These are phyloP conservation scores for Pelusios castaneus DNA, from an alignment of 2,113 vertebrate genomes.

Conservation along the genomic window DNA sequence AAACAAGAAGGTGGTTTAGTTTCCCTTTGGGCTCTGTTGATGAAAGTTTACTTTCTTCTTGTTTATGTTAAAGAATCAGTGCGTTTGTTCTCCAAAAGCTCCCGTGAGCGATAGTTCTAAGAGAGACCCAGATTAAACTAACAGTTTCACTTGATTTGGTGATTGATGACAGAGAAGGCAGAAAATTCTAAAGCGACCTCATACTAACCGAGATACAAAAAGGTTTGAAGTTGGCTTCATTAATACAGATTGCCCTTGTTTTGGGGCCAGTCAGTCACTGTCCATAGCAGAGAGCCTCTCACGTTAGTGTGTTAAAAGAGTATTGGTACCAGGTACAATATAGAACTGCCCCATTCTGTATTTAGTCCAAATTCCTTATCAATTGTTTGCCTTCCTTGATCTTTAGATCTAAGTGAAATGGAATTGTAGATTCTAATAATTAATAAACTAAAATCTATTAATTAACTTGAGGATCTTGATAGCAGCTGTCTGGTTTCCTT, in stretches of 20 bases:
- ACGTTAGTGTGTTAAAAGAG: neutral
- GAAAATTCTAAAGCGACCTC: constrained; percentile 17
- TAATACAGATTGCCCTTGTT: neutral
- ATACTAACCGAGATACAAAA: neutral
- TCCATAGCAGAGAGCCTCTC: neutral
- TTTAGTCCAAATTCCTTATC: neutral
- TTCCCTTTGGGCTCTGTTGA: constrained; percentile 22
- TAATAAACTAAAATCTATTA: accelerated
- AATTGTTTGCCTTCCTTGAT: neutral
- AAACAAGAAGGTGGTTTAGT: constrained; percentile 10
- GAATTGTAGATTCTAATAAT: accelerated
- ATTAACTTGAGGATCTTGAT: neutral
- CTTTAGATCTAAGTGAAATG: neutral
- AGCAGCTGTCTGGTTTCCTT: neutral
- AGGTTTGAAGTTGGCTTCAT: neutral
- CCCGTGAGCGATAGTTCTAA: constrained; percentile 2
- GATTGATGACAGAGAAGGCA: neutral
- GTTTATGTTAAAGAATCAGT: constrained; percentile 7
- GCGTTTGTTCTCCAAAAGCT: neutral
- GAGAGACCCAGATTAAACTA: constrained; percentile 10
- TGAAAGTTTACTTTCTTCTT: neutral
- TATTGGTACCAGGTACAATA: neutral
- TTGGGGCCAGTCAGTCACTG: neutral
- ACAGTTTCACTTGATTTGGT: neutral
- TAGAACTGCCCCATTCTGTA: neutral